Conservation (phyloP, 2,888 invertebrate genomes). For the Pyrochroa serraticornis region DNA sequence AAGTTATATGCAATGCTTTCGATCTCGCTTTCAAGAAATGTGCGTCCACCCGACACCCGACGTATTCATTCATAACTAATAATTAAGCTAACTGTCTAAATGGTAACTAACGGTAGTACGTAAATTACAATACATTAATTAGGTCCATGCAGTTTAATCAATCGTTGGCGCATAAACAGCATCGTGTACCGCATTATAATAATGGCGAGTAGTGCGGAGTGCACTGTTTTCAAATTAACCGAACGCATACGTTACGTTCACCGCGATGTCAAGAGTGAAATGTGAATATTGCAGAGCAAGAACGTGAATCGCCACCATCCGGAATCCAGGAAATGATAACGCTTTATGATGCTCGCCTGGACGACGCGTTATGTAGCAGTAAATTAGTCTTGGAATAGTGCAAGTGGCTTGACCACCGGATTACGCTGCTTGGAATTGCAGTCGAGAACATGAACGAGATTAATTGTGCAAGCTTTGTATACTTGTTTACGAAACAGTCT, state of each 20-base stretch:
- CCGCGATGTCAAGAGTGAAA: conserved; percentile 21
- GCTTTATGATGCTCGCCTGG: conserved; percentile 28
- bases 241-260: conserved; percentile 30
- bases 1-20: conserved; percentile 18
- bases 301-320: neutral
- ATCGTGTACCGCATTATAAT: conserved; percentile 7
- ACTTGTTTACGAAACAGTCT: neutral
- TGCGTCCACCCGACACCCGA: neutral
- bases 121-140: conserved; percentile 38
- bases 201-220: conserved; percentile 6
- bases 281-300: conserved; percentile 19
- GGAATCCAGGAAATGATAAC: conserved; percentile 29
- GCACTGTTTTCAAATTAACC: conserved; percentile 38
- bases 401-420: conserved; percentile 25
- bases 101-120: conserved; percentile 26
- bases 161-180: conserved; percentile 31
- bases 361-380: conserved; percentile 23
- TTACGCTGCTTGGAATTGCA: conserved; percentile 17
- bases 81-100: conserved; percentile 22
- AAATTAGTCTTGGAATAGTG: conserved; percentile 28
- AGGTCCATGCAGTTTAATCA: conserved; percentile 35
- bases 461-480: conserved; percentile 9
- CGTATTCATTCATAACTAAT: conserved; percentile 9
- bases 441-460: conserved; percentile 6
- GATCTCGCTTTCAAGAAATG: conserved; percentile 1